Percentiles rank a stretch among this genome's conserved stretches.
phyloP scores from a whole-genome alignment of 2,888 invertebrate genomes.

The Oxytorus armatus region DNA sequence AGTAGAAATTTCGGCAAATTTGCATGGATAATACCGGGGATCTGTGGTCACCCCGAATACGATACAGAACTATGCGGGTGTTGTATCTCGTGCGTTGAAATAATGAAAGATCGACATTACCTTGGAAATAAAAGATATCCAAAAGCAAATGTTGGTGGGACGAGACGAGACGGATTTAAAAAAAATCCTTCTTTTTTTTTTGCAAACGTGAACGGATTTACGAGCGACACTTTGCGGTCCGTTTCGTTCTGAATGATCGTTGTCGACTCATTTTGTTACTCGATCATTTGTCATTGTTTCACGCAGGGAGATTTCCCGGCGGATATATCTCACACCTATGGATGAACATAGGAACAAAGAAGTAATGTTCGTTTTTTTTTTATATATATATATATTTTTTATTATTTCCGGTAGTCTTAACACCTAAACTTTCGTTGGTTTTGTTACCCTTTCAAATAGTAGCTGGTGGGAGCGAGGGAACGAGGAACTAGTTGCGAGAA shows the following conservation, averaged over 20 bases:
- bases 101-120: background rate
- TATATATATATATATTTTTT: background rate
- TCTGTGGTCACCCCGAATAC: too few species aligned
- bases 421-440: constrained; percentile 24
- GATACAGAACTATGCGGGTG: background rate
- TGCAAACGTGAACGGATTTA: constrained; percentile 57
- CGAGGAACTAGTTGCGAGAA: constrained; percentile 18
- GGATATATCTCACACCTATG: background rate
- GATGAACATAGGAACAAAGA: too few species aligned
- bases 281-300: constrained; percentile 15
- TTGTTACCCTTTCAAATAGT: background rate
- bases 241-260: constrained; percentile 41
- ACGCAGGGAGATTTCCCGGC: constrained; percentile 7
- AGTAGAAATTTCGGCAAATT: background rate
- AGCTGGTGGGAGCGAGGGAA: background rate
- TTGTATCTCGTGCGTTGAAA: background rate
- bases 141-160: background rate
- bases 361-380: too few species aligned
- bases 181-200: constrained; percentile 11
- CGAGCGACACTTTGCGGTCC: constrained; percentile 59
- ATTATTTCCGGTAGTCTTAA: background rate
- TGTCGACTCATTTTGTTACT: background rate
- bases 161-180: background rate
- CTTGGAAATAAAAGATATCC: background rate
- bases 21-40: background rate